These are phyloP conservation scores for Drosophila rufa DNA, from an alignment of 1,140 invertebrate species.

Conservation along the genomic window DNA sequence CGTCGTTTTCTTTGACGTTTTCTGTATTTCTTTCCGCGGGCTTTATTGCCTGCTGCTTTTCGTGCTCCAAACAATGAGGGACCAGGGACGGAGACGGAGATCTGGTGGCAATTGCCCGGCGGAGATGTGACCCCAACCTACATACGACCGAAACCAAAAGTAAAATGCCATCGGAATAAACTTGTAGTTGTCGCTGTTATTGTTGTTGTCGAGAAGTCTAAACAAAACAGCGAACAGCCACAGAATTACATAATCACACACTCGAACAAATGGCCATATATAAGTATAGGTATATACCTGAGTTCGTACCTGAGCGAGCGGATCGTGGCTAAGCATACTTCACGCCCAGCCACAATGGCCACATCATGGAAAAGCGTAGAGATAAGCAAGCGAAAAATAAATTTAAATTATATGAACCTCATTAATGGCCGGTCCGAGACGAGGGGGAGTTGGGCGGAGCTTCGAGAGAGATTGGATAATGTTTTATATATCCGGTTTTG, in stretches of 20 bases:
- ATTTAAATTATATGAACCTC: conserved; percentile 54
- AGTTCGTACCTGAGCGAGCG: conserved; percentile 19
- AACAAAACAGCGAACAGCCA: conserved; percentile 50
- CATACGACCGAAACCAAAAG: conserved; percentile 76
- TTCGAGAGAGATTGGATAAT: conserved; percentile 38
- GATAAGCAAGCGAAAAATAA: conserved; percentile 23
- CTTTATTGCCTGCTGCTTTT: conserved; percentile 22
- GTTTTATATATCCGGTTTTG: conserved; percentile 51
- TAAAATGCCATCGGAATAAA: conserved; percentile 76
- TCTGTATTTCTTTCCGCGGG: conserved; percentile 7
- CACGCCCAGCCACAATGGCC: conserved; percentile 53
- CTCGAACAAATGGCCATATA: conserved; percentile 41
- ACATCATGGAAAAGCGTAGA: conserved; percentile 4
- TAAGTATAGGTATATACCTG: background rate
- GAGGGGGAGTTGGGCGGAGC: conserved; percentile 24
- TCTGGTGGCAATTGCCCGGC: conserved; percentile 53
- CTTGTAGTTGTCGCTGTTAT: conserved; percentile 32
- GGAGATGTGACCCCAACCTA: conserved; percentile 81
- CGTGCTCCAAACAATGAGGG: conserved; percentile 52
- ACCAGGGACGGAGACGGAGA: conserved; percentile 8
- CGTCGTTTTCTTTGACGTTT: conserved; percentile 10
- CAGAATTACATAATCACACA: conserved; percentile 68
- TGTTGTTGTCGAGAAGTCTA: conserved; percentile 40
- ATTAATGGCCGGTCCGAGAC: conserved; percentile 26
- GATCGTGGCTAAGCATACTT: conserved; percentile 54